Evolutionary conservation across 1,140 invertebrate species (phyloP).

Genomic region (Andrena cerasifolii): DNA sequence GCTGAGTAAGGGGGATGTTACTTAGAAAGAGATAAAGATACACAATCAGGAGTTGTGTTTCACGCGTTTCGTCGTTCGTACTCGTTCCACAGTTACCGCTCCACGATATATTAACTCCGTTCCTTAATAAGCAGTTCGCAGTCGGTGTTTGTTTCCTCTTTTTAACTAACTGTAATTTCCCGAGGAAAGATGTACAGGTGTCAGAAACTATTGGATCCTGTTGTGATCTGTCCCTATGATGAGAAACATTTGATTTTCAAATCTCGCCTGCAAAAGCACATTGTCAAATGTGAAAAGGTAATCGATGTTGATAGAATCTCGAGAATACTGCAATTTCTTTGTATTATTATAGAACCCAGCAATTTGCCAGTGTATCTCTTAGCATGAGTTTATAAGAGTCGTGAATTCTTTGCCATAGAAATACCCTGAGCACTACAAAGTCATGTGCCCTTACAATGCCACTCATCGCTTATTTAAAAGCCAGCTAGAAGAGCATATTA

Average conservation of each 20-base stretch:
- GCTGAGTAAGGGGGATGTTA: too few species aligned
- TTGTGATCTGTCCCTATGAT: conserved; percentile 73
- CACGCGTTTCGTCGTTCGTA: too few species aligned
- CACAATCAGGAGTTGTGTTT: too few species aligned
- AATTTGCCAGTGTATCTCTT: too few species aligned
- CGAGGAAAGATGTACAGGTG: conserved; percentile 36
- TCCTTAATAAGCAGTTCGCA: not conserved
- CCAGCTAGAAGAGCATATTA: conserved; percentile 71
- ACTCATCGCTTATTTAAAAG: conserved; percentile 72
- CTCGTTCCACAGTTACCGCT: too few species aligned
- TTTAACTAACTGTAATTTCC: too few species aligned
- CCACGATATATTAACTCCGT: too few species aligned
- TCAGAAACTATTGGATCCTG: not conserved
- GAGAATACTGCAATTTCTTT: too few species aligned
- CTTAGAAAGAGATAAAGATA: too few species aligned
- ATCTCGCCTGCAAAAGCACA: conserved; percentile 72
- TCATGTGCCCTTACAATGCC: conserved; percentile 76
- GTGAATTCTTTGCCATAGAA: conserved; percentile 65
- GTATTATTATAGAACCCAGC: too few species aligned
- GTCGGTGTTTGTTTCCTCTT: not conserved
- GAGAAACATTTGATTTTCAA: conserved; percentile 67
- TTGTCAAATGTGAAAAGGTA: conserved; percentile 79
- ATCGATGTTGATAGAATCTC: not conserved
- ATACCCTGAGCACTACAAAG: conserved; percentile 71
- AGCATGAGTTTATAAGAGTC: not conserved